A percentile compares a stretch with the other conserved stretches of the same genome.
phyloP scores from a whole-genome alignment of 2,797 vertebrate species.

The Ptychobarbus kaznakovi region DNA sequence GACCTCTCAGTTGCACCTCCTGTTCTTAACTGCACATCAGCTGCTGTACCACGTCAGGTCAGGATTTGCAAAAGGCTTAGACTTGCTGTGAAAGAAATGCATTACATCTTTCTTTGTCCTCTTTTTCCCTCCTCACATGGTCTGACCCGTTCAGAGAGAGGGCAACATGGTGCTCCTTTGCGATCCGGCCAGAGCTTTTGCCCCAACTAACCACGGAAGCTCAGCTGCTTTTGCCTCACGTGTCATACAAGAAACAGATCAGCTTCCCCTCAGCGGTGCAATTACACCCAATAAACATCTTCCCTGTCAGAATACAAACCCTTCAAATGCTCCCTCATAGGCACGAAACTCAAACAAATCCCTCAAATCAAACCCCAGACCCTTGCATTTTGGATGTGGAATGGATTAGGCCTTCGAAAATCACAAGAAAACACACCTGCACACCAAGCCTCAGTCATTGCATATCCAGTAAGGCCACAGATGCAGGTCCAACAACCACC shows the following conservation, averaged over 20 bases:
- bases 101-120: slow-evolving; percentile 21
- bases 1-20: slow-evolving; percentile 11
- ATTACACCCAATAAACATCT: slow-evolving; percentile 33
- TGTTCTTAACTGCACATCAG: not conserved
- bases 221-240: not conserved
- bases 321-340: slow-evolving; percentile 8
- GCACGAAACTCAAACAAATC: not conserved
- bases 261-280: slow-evolving; percentile 7
- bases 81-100: slow-evolving; percentile 33
- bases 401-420: not conserved
- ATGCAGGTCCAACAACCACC: slow-evolving; percentile 65
- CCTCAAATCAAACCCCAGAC: not conserved
- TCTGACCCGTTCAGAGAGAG: slow-evolving; percentile 2
- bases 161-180: not conserved
- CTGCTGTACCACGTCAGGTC: not conserved
- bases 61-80: slow-evolving; percentile 22
- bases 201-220: not conserved
- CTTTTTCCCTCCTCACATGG: not conserved
- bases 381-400: not conserved
- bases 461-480: slow-evolving; percentile 53
- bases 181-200: not conserved
- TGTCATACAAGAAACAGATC: slow-evolving; percentile 4
- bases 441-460: not conserved
- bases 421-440: slow-evolving; percentile 13
- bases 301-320: slow-evolving; percentile 10